Base-by-base conservation (phyloP, 2,113 vertebrate species). In the Leuciscus idus region DNA sequence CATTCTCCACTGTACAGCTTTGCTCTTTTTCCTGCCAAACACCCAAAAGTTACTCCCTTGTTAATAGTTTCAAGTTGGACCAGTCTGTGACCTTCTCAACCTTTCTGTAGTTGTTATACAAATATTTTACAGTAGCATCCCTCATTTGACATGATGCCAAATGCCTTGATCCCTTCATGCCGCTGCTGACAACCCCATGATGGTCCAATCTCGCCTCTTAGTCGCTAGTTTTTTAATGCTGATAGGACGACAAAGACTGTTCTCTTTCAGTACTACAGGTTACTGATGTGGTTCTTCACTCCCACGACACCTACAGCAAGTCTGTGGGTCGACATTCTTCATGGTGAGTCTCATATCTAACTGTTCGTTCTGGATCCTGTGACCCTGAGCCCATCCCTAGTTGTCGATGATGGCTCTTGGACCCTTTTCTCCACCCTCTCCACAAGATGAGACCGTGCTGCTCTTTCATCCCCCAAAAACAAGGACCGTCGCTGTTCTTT, bases 241-340 rank as follows among this genome's bases (percentile, higher is more conserved):
- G 81, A 77, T 59, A 62, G 86, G 48, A 84, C 76, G 30, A 72
- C 70, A 59, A 61, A 48, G 62, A 39, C 62, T 81, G 72, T 87
- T 90, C 78, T 89, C 33, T 88, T 77, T 66, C 82, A 89, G 89
- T 91, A 73, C 81, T 85, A 79, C 85, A 92, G 85, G 89, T 89
- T 64, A 90, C 89, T 62, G 77, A 88, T 55, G 81, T 91, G 74
- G 72, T 90, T 83, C 76, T 88, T 79, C 73, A 85, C 85, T 89
- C 86, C 75, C 70, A 81, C 75, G 80, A 90, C 78, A 84, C 86
- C 80, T 90, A 87, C 89, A 88, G 76, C 68, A 89, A 81, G 83
- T 79, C 89, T 90, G 88, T 91, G 77, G 83, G 88, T 73, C 68
- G 46, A 4, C 21, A 78, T 76, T 70, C 83, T 55, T 70, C 73